Evolutionary conservation across 1,140 invertebrate species (phyloP).

Genomic region (Carcinoscorpius rotundicauda): DNA sequence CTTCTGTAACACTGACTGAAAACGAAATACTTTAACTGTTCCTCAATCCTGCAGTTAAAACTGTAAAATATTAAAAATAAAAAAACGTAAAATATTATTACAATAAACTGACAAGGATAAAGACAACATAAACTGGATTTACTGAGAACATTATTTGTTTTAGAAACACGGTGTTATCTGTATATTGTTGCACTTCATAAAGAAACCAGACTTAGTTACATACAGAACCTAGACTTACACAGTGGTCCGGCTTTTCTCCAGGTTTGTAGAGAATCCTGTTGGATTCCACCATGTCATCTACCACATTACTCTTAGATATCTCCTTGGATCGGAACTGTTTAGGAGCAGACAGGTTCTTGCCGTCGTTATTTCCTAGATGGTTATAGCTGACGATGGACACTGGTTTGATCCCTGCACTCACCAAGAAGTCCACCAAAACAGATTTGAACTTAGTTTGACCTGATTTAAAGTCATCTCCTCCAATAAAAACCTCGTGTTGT

Average conservation of each 20-base stretch:
- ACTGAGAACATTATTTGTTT: too few species aligned
- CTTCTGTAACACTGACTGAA: too few species aligned
- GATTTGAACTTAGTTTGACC: constrained; percentile 96
- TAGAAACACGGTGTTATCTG: too few species aligned
- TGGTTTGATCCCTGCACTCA: constrained; percentile 85
- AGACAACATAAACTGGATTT: too few species aligned
- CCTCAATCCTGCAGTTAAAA: too few species aligned
- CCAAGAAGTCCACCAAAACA: constrained; percentile 87
- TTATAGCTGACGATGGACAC: constrained; percentile 97
- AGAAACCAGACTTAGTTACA: too few species aligned
- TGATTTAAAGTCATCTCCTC: constrained; percentile 93
- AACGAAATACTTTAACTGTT: too few species aligned
- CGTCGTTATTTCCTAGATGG: constrained; percentile 95
- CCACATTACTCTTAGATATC: constrained; percentile 89
- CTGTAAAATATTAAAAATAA: too few species aligned
- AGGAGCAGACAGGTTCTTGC: constrained; percentile 86
- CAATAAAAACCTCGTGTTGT: constrained; percentile 61
- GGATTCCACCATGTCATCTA: constrained; percentile 87
- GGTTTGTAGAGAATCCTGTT: constrained; percentile 67
- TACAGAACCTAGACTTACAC: too few species aligned
- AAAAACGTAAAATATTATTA: too few species aligned
- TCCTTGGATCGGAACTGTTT: constrained; percentile 64
- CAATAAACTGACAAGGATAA: too few species aligned
- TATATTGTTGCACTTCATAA: too few species aligned
- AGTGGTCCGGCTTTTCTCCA: constrained; percentile 78